Evolutionary conservation across 2,888 invertebrate genomes (phyloP).

Genomic region (Drepanosiphum platanoidis): DNA sequence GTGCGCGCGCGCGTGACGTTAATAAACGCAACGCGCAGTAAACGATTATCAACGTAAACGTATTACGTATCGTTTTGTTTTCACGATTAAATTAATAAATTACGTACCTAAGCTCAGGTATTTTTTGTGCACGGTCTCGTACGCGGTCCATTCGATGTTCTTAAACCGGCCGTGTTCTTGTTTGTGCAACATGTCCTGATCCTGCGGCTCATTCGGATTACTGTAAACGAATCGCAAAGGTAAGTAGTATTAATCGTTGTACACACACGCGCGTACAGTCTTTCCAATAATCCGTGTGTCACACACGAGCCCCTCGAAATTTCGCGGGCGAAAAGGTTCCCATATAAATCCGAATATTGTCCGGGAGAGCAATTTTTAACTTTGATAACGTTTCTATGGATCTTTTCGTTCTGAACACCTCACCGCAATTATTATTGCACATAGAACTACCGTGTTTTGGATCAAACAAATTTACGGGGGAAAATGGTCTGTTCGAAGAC

Average conservation of each 20-base stretch:
- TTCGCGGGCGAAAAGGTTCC: too few species aligned
- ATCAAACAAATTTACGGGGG: too few species aligned
- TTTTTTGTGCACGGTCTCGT: constrained; percentile 91
- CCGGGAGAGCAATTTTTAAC: too few species aligned
- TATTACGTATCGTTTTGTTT: background rate
- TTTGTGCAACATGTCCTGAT: constrained; percentile 71
- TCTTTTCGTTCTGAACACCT: too few species aligned
- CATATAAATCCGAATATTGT: too few species aligned
- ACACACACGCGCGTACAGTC: background rate
- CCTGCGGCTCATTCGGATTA: constrained; percentile 89
- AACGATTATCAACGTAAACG: background rate
- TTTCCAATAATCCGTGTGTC: background rate
- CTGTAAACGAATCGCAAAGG: constrained; percentile 69
- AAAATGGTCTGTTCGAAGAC: too few species aligned
- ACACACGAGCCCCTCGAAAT: too few species aligned
- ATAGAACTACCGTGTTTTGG: too few species aligned
- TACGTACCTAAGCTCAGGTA: constrained; percentile 83
- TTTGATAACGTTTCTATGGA: too few species aligned
- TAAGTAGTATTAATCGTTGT: background rate
- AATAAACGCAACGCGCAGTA: too few species aligned
- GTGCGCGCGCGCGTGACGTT: background rate
- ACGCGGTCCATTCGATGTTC: constrained; percentile 92
- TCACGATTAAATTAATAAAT: background rate
- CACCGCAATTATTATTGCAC: too few species aligned
- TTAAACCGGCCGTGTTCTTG: constrained; percentile 80